phyloP scores from a whole-genome alignment of 2,113 vertebrate species.

The Neodon shergylaensis region DNA sequence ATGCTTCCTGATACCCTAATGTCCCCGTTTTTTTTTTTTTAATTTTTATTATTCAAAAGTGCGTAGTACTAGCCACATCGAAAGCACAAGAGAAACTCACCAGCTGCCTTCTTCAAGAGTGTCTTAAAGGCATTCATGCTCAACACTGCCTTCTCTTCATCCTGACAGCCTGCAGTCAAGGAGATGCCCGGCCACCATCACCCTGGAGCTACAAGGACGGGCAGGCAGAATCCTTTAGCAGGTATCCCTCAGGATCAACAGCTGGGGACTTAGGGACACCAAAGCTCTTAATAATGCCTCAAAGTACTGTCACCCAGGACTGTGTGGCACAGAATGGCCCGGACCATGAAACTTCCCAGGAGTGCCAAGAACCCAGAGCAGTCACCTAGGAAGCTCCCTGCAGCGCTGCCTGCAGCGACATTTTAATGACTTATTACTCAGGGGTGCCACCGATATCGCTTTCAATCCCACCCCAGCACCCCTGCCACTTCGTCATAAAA shows the following conservation, averaged over 20 bases:
- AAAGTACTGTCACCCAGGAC: not conserved
- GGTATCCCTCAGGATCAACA: not conserved
- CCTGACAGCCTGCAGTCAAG: not conserved
- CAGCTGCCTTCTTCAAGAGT: not conserved
- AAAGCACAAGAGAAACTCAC: not conserved
- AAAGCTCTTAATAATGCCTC: not conserved
- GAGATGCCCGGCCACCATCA: not conserved
- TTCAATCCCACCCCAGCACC: constrained; percentile 54
- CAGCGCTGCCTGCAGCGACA: constrained; percentile 66
- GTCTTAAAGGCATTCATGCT: not conserved
- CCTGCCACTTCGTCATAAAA: constrained; percentile 73
- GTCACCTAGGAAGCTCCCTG: not conserved
- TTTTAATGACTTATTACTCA: constrained; percentile 69
- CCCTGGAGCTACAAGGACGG: not conserved
- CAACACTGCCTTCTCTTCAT: not conserved
- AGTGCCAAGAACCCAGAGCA: not conserved
- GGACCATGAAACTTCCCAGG: not conserved
- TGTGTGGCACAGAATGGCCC: not conserved
- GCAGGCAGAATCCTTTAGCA: not conserved
- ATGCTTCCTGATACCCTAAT: not conserved
- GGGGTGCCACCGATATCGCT: constrained; percentile 70
- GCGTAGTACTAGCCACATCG: not conserved
- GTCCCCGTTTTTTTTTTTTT: not conserved
- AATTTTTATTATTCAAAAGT: not conserved
- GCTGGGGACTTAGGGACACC: not conserved